Conservation (phyloP, 92 coral and sea anemone genomes). For the Phenganax marumi region DNA sequence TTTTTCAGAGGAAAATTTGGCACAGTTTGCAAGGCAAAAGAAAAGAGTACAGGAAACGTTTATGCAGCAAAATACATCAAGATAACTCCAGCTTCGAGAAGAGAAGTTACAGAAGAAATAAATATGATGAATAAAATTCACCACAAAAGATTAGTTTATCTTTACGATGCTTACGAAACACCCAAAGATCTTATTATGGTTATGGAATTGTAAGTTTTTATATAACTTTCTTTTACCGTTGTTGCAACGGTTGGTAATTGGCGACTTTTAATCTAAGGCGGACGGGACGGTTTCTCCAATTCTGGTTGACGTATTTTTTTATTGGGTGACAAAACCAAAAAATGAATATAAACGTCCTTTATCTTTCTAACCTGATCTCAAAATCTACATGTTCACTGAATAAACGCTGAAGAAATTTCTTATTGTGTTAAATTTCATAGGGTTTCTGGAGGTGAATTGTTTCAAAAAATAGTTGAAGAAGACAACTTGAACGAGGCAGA, state of each 20-base stretch:
- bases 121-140: constrained; percentile 92
- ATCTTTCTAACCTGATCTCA: no score
- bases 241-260: no score
- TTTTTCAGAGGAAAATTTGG: constrained; percentile 86
- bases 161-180: constrained; percentile 91
- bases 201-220: constrained; percentile 78
- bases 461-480: constrained; percentile 88
- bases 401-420: background rate
- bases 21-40: constrained; percentile 83
- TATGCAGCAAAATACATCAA: constrained; percentile 94
- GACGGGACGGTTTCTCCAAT: no score
- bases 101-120: constrained; percentile 89
- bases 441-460: constrained; percentile 88
- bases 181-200: constrained; percentile 94
- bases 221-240: background rate
- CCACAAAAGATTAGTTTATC: constrained; percentile 83
- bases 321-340: no score
- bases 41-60: constrained; percentile 75
- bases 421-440: constrained; percentile 26
- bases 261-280: no score
- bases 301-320: no score
- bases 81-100: constrained; percentile 83
- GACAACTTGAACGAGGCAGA: constrained; percentile 92
- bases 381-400: no score
- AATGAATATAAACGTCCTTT: no score